phyloP scores from a whole-genome alignment of 2,888 invertebrate genomes.

The Protodeltote pygarga region DNA sequence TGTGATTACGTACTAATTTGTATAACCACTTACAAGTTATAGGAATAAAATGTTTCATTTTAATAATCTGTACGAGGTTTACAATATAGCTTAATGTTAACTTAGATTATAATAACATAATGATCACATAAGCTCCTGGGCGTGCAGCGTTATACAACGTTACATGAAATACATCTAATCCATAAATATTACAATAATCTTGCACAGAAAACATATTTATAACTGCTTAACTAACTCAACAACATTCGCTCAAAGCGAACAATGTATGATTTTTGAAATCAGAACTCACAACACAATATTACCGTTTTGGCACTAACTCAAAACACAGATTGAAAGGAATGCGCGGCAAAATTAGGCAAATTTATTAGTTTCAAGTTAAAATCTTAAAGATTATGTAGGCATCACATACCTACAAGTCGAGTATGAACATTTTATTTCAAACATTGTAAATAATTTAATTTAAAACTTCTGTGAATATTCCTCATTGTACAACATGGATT shows the following conservation, averaged over 20 bases:
- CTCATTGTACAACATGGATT: conserved; percentile 55
- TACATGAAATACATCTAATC: conserved; percentile 63
- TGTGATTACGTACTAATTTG: conserved; percentile 36
- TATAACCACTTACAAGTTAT: conserved; percentile 36
- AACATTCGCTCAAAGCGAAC: conserved; percentile 74
- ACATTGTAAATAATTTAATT: conserved; percentile 3
- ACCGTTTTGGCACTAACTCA: conserved; percentile 71
- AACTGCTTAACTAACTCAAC: conserved; percentile 64
- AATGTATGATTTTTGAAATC: conserved; percentile 59
- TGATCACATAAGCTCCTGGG: conserved; percentile 77
- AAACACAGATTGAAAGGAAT: conserved; percentile 58
- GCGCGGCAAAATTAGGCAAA: conserved; percentile 3
- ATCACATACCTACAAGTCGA: conserved; percentile 20
- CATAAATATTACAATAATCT: conserved; percentile 69
- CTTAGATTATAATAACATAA: conserved; percentile 62
- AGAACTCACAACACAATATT: conserved; percentile 68
- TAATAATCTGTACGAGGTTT: conserved; percentile 40
- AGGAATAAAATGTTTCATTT: conserved; percentile 19
- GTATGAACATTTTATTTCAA: conserved; percentile 1
- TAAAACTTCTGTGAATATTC: conserved; percentile 8
- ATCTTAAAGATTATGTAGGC: conserved; percentile 15
- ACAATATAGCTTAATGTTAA: conserved; percentile 38
- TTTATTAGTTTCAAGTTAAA: conserved; percentile 6
- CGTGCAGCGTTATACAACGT: conserved; percentile 65
- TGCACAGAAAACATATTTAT: conserved; percentile 54